Evolutionary conservation across 2,113 vertebrate species (phyloP).

Genomic region (Pteronura brasiliensis): DNA sequence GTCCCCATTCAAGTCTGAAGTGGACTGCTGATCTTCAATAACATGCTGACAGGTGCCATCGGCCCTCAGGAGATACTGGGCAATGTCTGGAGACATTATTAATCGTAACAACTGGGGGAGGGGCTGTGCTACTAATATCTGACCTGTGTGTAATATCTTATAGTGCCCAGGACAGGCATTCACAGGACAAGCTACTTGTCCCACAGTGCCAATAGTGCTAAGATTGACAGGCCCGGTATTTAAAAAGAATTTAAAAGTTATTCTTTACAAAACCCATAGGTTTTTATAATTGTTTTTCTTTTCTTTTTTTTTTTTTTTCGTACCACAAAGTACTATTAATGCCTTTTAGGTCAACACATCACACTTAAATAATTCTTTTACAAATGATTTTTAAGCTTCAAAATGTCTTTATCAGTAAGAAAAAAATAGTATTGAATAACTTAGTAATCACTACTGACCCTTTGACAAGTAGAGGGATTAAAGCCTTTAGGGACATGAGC

Average conservation of each 20-base stretch:
- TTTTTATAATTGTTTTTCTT: not conserved
- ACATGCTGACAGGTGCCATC: accelerated
- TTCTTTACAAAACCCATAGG: not conserved
- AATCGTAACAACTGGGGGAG: accelerated
- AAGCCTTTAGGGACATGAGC: not conserved
- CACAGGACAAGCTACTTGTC: not conserved
- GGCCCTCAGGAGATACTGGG: not conserved
- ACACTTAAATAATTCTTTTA: not conserved
- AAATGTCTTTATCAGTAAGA: not conserved
- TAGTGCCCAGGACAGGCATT: not conserved
- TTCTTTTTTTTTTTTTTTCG: not conserved
- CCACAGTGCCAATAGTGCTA: not conserved
- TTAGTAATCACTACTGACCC: not conserved
- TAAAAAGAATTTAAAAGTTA: not conserved
- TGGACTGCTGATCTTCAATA: accelerated
- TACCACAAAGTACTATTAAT: not conserved
- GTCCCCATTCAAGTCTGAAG: not conserved
- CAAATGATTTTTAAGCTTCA: not conserved
- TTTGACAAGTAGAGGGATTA: not conserved
- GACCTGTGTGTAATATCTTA: too few species aligned
- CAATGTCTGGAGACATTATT: not conserved
- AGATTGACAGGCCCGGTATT: not conserved
- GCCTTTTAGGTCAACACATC: not conserved
- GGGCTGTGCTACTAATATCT: not conserved
- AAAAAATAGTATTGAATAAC: not conserved